Base-by-base conservation (phyloP, 2,113 vertebrate species). In the Xenotilapia longispinis region DNA sequence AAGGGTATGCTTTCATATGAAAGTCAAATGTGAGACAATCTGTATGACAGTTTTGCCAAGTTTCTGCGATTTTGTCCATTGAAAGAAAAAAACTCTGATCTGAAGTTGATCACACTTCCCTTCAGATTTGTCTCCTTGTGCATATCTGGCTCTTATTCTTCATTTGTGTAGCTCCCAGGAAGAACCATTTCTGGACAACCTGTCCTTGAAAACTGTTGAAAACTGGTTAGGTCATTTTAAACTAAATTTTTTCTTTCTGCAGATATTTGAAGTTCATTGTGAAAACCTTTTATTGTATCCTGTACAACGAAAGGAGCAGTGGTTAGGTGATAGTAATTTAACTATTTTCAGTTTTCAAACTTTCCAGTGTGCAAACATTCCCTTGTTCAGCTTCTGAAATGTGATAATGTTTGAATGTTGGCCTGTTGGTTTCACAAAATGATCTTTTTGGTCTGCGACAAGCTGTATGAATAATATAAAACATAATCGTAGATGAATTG, bases 21-120 rank as follows among this genome's bases (percentile, higher is more conserved):
- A 38, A 40, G 3, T 42, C 36, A 70, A 23, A 23, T 42, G n/a
- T 42, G 36, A 70, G 36, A 21, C n/a, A 23, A 21, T 40, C n/a
- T 70, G n/a, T 65, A n/a, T 0, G 17, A 13, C 60, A 68, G 63
- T 12, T 70, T 40, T 21, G 21, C 12, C 4, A 0, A 45, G 6
- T 23, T 26, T 26, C 68, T 26, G 40, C 4, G 0, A 73, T 15
- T 23, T 9, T 73, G 40, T 73, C 40, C 68, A 42, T 23, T 21
- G 3, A 42, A 23, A 40, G 63, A 33, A 38, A 38, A 13, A 8
- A 3, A 13, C 5, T 21, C 33, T 15, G 3, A 57, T 31, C 1
- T n/a, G 0, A 70, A 70, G 12, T 42, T 42, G 65, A 70, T 2
- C 12, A 23, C 36, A 23, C 36, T 23, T 40, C 65, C 36, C n/a